Evolutionary conservation across 2,113 vertebrate species (phyloP).

Genomic region (Ophiodon elongatus): DNA sequence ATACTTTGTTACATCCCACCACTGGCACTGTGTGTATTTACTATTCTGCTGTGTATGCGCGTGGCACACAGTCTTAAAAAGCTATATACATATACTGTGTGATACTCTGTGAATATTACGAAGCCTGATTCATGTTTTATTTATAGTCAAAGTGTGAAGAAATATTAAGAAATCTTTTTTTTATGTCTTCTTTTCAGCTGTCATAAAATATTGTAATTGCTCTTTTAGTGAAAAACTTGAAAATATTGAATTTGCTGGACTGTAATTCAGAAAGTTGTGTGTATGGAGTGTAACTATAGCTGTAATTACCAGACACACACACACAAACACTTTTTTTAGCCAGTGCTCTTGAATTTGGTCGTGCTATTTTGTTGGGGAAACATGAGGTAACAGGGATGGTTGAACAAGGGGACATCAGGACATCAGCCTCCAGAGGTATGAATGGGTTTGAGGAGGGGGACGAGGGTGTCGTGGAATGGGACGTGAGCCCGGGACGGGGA

Average conservation of each 20-base stretch:
- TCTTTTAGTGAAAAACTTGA: background rate
- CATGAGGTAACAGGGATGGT: slow-evolving; percentile 65
- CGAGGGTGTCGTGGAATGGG: slow-evolving; percentile 58
- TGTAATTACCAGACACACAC: slow-evolving; percentile 49
- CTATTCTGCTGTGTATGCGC: background rate
- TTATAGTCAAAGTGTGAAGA: background rate
- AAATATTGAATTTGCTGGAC: background rate
- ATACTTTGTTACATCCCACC: background rate
- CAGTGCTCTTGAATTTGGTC: slow-evolving; percentile 89
- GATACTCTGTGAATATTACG: background rate
- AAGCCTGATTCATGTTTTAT: background rate
- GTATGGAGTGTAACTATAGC: slow-evolving; percentile 8
- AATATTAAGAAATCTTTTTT: background rate
- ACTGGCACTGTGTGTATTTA: background rate
- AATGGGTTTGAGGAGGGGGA: slow-evolving; percentile 31
- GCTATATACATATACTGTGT: background rate
- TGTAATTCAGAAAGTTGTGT: slow-evolving; percentile 21
- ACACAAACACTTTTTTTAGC: slow-evolving; percentile 51
- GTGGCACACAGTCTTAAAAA: background rate
- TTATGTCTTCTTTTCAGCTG: background rate
- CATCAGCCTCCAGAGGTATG: slow-evolving; percentile 62
- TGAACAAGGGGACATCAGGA: slow-evolving; percentile 48
- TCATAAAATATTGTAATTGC: background rate
- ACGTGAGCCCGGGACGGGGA: slow-evolving; percentile 47
- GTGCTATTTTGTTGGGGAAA: slow-evolving; percentile 82